Evolutionary conservation across 2,888 invertebrate genomes (phyloP).

Genomic region (Pegoplata infirma): DNA sequence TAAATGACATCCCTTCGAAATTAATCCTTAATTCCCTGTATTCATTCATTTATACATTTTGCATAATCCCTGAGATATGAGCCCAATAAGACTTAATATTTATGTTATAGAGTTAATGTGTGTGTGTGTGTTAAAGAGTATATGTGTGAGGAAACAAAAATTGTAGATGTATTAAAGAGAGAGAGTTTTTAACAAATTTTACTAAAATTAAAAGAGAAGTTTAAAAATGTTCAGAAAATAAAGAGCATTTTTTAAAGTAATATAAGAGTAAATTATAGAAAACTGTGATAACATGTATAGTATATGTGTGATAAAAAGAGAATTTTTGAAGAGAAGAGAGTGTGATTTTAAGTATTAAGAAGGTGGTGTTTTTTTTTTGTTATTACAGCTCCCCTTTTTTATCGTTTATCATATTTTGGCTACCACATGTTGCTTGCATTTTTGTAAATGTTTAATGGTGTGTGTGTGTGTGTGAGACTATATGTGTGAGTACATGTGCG

Average conservation of each 20-base stretch:
- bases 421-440: slow-evolving; percentile 74
- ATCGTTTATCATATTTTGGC: slow-evolving; percentile 24
- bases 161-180: not conserved
- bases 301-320: slow-evolving; percentile 27
- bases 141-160: too few relatives aligned
- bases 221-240: not conserved
- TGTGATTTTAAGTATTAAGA: too few relatives aligned
- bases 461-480: slow-evolving; percentile 46
- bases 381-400: slow-evolving; percentile 42
- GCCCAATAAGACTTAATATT: slow-evolving; percentile 63
- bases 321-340: slow-evolving; percentile 4
- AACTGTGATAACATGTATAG: slow-evolving; percentile 32
- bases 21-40: slow-evolving; percentile 77
- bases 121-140: slow-evolving; percentile 4
- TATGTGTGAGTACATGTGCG: too few relatives aligned
- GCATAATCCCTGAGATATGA: slow-evolving; percentile 77
- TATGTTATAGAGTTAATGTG: slow-evolving; percentile 29
- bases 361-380: slow-evolving; percentile 44
- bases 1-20: slow-evolving; percentile 78
- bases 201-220: not conserved
- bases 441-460: slow-evolving; percentile 34
- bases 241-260: slow-evolving; percentile 2
- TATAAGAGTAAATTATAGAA: slow-evolving; percentile 6
- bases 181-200: slow-evolving; percentile 10
- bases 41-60: slow-evolving; percentile 73